phyloP scores from a whole-genome alignment of 30 jellyfish, hydroid and myxozoan species.

The Pelagia noctiluca region DNA sequence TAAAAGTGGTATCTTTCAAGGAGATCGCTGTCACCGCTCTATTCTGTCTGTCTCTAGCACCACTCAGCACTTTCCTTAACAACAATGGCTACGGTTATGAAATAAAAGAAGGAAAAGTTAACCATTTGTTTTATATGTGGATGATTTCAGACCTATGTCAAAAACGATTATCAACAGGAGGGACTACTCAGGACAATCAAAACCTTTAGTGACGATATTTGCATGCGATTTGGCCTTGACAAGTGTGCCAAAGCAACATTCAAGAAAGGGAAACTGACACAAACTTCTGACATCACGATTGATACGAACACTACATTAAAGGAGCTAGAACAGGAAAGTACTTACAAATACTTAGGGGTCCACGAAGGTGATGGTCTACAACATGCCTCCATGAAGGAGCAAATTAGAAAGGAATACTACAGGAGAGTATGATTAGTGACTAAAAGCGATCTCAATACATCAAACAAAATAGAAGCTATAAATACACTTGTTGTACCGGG shows the following conservation, averaged over 20 bases:
- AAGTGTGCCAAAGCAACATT: slow-evolving; percentile 8
- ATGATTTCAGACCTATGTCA: slow-evolving; percentile 15
- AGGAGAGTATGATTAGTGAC: slow-evolving; percentile 30
- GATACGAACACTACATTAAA: neutral
- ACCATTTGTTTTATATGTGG: neutral
- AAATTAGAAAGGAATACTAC: slow-evolving; percentile 37
- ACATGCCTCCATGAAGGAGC: neutral
- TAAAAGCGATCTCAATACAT: slow-evolving; percentile 14
- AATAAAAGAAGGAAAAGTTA: neutral
- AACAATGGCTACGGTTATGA: neutral
- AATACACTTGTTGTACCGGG: slow-evolving; percentile 40
- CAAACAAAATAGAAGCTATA: slow-evolving; percentile 43
- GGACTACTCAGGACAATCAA: slow-evolving; percentile 15
- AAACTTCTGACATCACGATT: neutral
- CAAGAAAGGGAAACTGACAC: neutral
- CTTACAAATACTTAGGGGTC: slow-evolving; percentile 3
- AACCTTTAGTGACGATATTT: slow-evolving; percentile 13
- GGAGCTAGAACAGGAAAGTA: neutral
- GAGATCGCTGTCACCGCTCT: neutral
- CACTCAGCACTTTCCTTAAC: neutral
- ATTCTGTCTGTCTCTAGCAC: neutral
- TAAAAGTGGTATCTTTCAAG: neutral
- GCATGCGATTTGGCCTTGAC: slow-evolving; percentile 12
- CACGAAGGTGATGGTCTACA: neutral
- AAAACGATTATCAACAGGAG: slow-evolving; percentile 31